Evolutionary conservation across 2,113 vertebrate species (phyloP).

Genomic region (Aythya baeri): DNA sequence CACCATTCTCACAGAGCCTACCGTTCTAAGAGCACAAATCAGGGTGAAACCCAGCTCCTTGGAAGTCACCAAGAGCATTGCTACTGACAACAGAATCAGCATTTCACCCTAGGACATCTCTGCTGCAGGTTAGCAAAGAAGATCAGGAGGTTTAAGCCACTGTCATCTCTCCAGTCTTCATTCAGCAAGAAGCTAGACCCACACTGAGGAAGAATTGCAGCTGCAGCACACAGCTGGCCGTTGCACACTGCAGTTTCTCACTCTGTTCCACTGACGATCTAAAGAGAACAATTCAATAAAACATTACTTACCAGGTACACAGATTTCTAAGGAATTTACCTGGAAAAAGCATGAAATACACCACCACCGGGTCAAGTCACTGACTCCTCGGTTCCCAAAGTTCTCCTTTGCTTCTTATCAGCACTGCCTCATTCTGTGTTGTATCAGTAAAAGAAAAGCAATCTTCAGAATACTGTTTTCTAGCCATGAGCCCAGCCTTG

Average conservation of each 20-base stretch:
- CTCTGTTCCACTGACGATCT: neutral
- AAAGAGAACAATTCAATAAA: constrained; percentile 39
- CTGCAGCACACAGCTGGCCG: neutral
- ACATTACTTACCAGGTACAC: constrained; percentile 12
- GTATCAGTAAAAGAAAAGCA: neutral
- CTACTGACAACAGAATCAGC: neutral
- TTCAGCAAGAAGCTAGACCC: neutral
- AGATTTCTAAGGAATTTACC: constrained; percentile 34
- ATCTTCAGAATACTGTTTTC: neutral
- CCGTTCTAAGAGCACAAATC: neutral
- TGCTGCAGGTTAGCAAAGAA: neutral
- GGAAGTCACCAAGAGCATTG: neutral
- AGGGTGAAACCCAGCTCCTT: neutral
- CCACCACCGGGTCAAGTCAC: neutral
- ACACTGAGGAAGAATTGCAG: neutral
- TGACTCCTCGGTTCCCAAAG: neutral
- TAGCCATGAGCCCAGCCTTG: neutral
- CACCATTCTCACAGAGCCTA: neutral
- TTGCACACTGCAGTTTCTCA: neutral
- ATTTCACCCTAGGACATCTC: neutral
- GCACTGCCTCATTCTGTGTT: neutral
- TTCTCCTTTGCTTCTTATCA: neutral
- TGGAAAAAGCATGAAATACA: constrained; percentile 18
- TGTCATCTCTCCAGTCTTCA: neutral
- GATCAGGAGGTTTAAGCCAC: neutral